Conservation (phyloP, 2,113 vertebrate genomes). For the Anoura caudifer region DNA sequence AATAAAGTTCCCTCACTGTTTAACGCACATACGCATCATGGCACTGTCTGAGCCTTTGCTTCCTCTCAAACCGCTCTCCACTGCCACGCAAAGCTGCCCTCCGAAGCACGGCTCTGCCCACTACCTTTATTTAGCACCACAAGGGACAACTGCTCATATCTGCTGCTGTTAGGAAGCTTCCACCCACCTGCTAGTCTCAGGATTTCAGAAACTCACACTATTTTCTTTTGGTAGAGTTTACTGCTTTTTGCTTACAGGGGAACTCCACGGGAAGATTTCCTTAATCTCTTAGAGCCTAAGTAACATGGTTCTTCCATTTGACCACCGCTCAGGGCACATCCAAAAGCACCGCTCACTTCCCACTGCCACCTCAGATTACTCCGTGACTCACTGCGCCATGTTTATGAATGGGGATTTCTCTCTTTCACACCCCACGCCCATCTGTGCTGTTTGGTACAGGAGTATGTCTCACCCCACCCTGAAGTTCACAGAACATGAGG, state of each 20-base stretch:
- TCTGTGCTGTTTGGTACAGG: not conserved
- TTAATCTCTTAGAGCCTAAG: not conserved
- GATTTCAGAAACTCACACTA: not conserved
- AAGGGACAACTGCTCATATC: not conserved
- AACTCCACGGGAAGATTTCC: not conserved
- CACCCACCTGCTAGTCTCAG: not conserved
- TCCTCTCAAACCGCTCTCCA: not conserved
- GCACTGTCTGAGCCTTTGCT: not conserved
- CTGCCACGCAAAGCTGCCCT: not conserved
- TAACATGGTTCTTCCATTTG: not conserved
- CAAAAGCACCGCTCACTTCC: not conserved
- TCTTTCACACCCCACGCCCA: not conserved
- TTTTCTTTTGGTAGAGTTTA: not conserved
- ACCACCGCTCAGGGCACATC: not conserved
- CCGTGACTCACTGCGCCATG: not conserved
- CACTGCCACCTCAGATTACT: not conserved
- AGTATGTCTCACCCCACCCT: not conserved
- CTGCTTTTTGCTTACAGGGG: not conserved
- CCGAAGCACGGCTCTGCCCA: not conserved
- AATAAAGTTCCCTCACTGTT: not conserved
- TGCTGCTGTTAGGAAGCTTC: not conserved
- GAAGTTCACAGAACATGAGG: not conserved
- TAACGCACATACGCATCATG: not conserved
- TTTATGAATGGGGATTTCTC: not conserved
- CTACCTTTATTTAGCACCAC: not conserved